A percentile compares a stretch with the other conserved stretches of the same genome.
These are phyloP conservation scores for Mycogona germanica DNA, from an alignment of 2,888 invertebrate genomes.

Conservation along the genomic window DNA sequence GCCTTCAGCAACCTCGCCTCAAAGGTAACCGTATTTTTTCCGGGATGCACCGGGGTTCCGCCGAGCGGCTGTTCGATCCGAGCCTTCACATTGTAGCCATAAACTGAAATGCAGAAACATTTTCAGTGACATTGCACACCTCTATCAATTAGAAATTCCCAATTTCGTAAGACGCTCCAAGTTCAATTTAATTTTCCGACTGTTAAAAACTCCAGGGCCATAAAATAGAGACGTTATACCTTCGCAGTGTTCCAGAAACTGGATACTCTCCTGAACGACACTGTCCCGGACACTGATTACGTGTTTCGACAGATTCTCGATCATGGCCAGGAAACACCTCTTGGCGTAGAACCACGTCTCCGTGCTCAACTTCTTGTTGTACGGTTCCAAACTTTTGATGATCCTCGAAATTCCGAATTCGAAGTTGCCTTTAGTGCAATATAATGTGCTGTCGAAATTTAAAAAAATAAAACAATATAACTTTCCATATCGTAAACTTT, in stretches of 20 bases:
- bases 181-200: too few relatives aligned
- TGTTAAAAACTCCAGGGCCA: too few relatives aligned
- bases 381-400: slow-evolving; percentile 91
- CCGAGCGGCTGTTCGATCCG: slow-evolving; percentile 69
- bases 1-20: slow-evolving; percentile 75
- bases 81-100: slow-evolving; percentile 72
- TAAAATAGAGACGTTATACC: too few relatives aligned
- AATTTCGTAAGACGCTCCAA: too few relatives aligned
- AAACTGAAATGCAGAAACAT: too few relatives aligned
- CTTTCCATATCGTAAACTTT: not conserved
- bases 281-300: slow-evolving; percentile 76
- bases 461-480: slow-evolving; percentile 24
- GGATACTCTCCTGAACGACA: slow-evolving; percentile 72
- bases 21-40: slow-evolving; percentile 81
- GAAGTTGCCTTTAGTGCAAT: slow-evolving; percentile 97
- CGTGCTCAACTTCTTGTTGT: slow-evolving; percentile 85
- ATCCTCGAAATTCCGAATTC: slow-evolving; percentile 97
- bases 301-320: slow-evolving; percentile 82
- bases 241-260: slow-evolving; percentile 83
- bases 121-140: too few relatives aligned
- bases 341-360: slow-evolving; percentile 99
- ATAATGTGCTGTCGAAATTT: slow-evolving; percentile 71
- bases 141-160: too few relatives aligned
- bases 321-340: slow-evolving; percentile 82
- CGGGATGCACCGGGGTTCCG: slow-evolving; percentile 50